These are phyloP conservation scores for Noctua fimbriata DNA, from an alignment of 2,888 invertebrate species.

Conservation along the genomic window DNA sequence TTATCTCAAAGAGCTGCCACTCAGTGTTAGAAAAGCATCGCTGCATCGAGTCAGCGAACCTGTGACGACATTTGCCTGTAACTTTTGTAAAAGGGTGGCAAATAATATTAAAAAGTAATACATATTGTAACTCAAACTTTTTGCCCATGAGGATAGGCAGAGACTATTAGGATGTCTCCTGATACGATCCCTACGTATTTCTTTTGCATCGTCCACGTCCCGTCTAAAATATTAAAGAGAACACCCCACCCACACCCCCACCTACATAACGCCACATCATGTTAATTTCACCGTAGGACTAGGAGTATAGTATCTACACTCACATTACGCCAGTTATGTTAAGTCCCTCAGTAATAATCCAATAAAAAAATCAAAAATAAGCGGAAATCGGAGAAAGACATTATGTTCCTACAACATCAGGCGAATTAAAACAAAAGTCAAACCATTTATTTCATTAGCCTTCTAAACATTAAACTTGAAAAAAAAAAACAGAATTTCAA, in stretches of 20 bases:
- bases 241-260: too few relatives aligned
- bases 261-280: too few relatives aligned
- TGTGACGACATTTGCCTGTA: background rate
- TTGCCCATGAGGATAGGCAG: background rate
- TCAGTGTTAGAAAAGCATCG: constrained; percentile 9
- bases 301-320: too few relatives aligned
- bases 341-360: too few relatives aligned
- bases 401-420: background rate
- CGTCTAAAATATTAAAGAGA: too few relatives aligned
- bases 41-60: constrained; percentile 19
- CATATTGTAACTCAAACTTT: background rate
- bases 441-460: background rate
- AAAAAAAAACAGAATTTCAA: background rate
- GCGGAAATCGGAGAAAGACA: background rate
- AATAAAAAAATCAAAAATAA: background rate
- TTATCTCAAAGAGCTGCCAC: constrained; percentile 34
- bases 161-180: background rate
- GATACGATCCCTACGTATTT: background rate
- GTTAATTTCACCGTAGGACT: too few relatives aligned
- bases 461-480: background rate
- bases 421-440: background rate
- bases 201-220: too few relatives aligned
- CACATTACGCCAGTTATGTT: too few relatives aligned
- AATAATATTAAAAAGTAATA: background rate
- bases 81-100: background rate